phyloP scores from a whole-genome alignment of 2,113 vertebrate species.

The Trematocara marginatum region DNA sequence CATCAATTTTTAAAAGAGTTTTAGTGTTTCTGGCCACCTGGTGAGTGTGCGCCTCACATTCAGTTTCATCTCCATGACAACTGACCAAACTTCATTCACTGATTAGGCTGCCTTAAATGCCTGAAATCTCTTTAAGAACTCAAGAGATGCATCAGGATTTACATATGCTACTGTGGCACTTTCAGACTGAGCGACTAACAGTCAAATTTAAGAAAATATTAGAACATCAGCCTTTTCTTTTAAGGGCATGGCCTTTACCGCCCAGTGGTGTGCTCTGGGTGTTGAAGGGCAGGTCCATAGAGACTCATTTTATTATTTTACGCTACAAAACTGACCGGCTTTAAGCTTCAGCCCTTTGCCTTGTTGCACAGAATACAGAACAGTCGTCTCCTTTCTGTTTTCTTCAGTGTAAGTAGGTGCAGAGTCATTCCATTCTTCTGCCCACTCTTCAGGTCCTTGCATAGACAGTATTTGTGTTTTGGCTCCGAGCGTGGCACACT shows the following conservation, averaged over 20 bases:
- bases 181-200: neutral
- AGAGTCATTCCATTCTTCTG: neutral
- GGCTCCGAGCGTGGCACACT: neutral
- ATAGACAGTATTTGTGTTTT: neutral
- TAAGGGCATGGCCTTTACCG: neutral
- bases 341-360: neutral
- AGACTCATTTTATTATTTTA: neutral
- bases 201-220: neutral
- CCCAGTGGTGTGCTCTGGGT: neutral
- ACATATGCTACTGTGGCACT: neutral
- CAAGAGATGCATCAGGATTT: neutral
- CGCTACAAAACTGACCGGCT: neutral
- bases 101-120: neutral
- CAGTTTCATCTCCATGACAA: neutral
- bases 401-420: neutral
- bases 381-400: neutral
- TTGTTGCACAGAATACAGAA: neutral
- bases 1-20: neutral
- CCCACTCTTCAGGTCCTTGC: neutral
- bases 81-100: neutral
- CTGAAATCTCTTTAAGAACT: neutral
- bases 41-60: neutral
- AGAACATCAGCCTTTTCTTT: neutral
- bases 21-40: neutral
- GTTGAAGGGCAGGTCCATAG: neutral